Conservation (phyloP, 1,140 invertebrate genomes). For the Drosophila nikananu region DNA sequence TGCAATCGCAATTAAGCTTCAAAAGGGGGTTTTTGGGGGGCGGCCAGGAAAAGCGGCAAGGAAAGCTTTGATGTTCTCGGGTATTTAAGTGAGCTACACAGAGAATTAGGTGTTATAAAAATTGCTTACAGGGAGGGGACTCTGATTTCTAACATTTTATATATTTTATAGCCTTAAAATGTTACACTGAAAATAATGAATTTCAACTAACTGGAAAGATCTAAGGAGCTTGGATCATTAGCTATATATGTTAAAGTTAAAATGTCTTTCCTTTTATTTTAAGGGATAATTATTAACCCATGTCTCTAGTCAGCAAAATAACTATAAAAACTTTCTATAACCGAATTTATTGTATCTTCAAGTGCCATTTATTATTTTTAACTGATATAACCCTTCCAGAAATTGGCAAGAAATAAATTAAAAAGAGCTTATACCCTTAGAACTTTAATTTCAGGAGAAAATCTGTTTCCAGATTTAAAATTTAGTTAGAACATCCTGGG, state of each 20-base stretch:
- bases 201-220: too few species aligned
- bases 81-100: conserved; percentile 44
- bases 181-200: neutral
- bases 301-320: neutral
- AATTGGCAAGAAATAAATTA: neutral
- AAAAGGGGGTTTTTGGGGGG: neutral
- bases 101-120: conserved; percentile 18
- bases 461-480: fast-evolving
- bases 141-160: neutral
- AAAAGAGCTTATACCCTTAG: too few species aligned
- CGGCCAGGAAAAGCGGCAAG: conserved; percentile 1
- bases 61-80: conserved; percentile 42
- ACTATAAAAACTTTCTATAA: neutral
- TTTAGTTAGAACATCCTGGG: too few species aligned
- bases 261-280: neutral
- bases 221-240: too few species aligned
- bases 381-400: too few species aligned
- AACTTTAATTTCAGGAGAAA: too few species aligned
- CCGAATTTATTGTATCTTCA: neutral
- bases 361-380: neutral
- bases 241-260: neutral
- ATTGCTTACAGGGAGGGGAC: neutral
- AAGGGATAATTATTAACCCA: neutral
- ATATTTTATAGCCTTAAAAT: neutral
- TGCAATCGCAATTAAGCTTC: conserved; percentile 49